Percentiles rank a stretch among this genome's conserved stretches.
Evolutionary conservation across 2,888 invertebrate species (phyloP).

Genomic region (Melanophora roralis): DNA sequence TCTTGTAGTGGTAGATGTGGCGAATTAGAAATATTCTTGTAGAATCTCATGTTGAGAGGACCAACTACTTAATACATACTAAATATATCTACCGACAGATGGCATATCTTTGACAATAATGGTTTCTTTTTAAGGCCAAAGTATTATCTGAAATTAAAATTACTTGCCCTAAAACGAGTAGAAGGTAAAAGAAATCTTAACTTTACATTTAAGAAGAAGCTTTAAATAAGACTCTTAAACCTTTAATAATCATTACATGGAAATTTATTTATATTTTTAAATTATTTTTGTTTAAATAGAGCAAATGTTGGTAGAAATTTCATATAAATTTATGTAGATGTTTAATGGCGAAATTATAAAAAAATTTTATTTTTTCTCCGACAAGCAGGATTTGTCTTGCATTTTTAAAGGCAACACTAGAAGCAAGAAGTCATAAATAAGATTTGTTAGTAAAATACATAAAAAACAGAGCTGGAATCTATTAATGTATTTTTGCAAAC

Average conservation of each 20-base stretch:
- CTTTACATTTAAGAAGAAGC: not conserved
- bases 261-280: not conserved
- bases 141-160: conserved; percentile 4
- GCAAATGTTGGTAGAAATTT: conserved; percentile 47
- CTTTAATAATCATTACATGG: conserved; percentile 34
- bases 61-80: too few relatives aligned
- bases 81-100: too few relatives aligned
- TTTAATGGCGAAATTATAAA: not conserved
- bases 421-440: not conserved
- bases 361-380: not conserved
- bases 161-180: not conserved
- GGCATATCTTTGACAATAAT: conserved; percentile 36
- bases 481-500: not conserved
- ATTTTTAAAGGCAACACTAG: not conserved
- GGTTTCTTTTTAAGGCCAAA: conserved; percentile 7
- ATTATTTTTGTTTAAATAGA: too few relatives aligned
- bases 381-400: conserved; percentile 1
- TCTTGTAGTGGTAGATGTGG: conserved; percentile 69
- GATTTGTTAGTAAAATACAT: not conserved
- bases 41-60: conserved; percentile 8
- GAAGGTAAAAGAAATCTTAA: not conserved
- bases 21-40: conserved; percentile 61
- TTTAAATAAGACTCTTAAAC: not conserved
- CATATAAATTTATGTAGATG: conserved; percentile 12
- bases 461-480: conserved; percentile 15